Percentiles rank a stretch among this genome's conserved stretches.
Evolutionary conservation across 2,888 invertebrate genomes (phyloP).

Genomic region (Diabrotica balteata): DNA sequence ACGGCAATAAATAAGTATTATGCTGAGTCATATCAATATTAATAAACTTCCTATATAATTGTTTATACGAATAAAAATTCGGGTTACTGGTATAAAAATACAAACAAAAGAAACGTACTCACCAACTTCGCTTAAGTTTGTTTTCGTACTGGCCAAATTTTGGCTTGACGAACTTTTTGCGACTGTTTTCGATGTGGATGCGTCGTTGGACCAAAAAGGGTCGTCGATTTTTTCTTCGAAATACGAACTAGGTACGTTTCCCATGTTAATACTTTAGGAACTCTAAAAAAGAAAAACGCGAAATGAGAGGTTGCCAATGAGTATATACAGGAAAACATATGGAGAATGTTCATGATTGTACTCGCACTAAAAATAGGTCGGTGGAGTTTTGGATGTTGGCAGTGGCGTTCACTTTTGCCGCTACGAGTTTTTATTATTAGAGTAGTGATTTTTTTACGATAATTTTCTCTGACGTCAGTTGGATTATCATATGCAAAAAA

Average conservation of each 20-base stretch:
- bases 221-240: slow-evolving; percentile 43
- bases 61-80: no score
- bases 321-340: slow-evolving; percentile 12
- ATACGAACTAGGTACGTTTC: slow-evolving; percentile 45
- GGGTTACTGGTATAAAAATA: no score
- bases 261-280: slow-evolving; percentile 45
- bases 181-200: slow-evolving; percentile 19
- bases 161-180: slow-evolving; percentile 24
- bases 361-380: slow-evolving; percentile 3
- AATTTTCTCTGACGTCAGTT: no score
- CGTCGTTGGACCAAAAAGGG: slow-evolving; percentile 45
- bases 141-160: slow-evolving; percentile 25
- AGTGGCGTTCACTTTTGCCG: not conserved
- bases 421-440: not conserved
- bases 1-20: no score
- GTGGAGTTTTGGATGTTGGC: not conserved
- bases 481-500: no score
- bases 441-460: not conserved
- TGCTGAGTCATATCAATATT: no score
- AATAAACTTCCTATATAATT: no score
- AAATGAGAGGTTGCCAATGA: slow-evolving; percentile 10
- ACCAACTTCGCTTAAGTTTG: slow-evolving; percentile 29
- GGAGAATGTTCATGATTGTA: slow-evolving; percentile 1
- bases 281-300: slow-evolving; percentile 31
- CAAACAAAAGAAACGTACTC: not conserved